These are phyloP conservation scores for Seira musarum DNA, from an alignment of 2,888 invertebrate genomes.

Conservation along the genomic window DNA sequence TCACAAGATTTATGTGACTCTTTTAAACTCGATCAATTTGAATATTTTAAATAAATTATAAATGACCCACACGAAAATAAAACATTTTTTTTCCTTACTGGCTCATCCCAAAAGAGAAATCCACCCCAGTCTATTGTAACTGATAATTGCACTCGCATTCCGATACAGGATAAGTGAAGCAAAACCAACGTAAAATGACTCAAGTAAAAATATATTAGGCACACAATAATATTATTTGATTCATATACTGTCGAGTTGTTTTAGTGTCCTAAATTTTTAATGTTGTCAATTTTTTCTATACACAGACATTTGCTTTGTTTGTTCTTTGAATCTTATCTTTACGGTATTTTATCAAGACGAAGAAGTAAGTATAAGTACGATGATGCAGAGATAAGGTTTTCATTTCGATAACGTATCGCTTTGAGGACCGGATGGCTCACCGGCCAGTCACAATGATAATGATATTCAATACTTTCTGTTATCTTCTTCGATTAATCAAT, in stretches of 20 bases:
- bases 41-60: background rate
- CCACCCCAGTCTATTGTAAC: no score
- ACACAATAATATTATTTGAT: background rate
- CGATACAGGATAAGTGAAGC: background rate
- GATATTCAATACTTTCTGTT: background rate
- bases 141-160: no score
- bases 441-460: background rate
- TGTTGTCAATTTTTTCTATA: background rate
- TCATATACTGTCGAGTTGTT: no score
- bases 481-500: background rate
- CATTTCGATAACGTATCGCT: background rate
- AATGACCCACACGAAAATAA: no score
- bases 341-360: background rate
- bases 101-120: no score
- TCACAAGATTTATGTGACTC: background rate
- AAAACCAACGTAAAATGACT: no score
- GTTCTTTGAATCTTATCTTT: background rate
- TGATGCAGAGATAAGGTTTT: background rate
- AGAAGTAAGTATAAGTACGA: background rate
- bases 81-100: no score
- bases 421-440: background rate
- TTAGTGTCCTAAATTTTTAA: background rate
- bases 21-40: background rate
- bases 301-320: background rate
- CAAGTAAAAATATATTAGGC: no score